Evolutionary conservation across 2,888 invertebrate species (phyloP).

Genomic region (Pseudoips prasinana): DNA sequence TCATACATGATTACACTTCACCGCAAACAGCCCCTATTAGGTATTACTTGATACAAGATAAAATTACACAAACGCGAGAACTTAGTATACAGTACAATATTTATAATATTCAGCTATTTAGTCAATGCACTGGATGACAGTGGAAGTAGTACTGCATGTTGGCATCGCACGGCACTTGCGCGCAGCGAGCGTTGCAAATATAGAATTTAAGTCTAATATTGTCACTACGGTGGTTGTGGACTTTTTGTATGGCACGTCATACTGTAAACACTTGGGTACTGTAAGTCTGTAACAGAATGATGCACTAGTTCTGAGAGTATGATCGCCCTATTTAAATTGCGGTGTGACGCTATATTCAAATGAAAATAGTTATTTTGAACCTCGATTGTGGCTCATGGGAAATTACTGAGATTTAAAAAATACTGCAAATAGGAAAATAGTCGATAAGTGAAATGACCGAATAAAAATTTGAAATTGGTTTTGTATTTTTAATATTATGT

Average conservation of each 20-base stretch:
- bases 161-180: conserved; percentile 49
- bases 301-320: too few species aligned
- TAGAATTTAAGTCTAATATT: conserved; percentile 51
- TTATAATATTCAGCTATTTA: conserved; percentile 2
- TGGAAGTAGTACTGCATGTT: conserved; percentile 11
- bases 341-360: too few species aligned
- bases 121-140: conserved; percentile 13
- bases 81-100: background rate
- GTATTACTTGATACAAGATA: background rate
- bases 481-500: too few species aligned
- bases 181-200: conserved; percentile 43
- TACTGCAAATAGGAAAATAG: too few species aligned
- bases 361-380: too few species aligned
- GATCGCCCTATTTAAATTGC: too few species aligned
- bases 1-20: conserved; percentile 40
- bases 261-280: background rate
- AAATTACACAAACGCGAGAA: background rate
- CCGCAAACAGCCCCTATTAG: background rate
- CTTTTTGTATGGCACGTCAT: conserved; percentile 26
- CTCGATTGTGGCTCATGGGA: too few species aligned
- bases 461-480: too few species aligned
- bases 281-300: too few species aligned
- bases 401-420: too few species aligned
- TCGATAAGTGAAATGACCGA: too few species aligned
- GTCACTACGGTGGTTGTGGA: conserved; percentile 18